A percentile compares a stretch with the other conserved stretches of the same genome.
Conservation (phyloP, 2,113 vertebrate species). For the Corythornis vintsioides region DNA sequence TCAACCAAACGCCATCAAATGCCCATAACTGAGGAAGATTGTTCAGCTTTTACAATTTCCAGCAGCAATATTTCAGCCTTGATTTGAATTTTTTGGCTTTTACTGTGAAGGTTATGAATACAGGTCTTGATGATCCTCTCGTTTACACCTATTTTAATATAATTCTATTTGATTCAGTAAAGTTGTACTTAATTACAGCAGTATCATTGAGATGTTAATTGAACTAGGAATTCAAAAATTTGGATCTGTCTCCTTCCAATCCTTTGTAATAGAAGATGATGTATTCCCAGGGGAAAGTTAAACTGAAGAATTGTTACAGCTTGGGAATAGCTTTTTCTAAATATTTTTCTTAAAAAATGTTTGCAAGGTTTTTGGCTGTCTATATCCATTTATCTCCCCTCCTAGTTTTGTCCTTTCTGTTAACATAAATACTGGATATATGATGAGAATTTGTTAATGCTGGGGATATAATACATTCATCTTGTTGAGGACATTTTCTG, state of each 20-base stretch:
- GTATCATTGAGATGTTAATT: slow-evolving; percentile 4
- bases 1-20: background rate
- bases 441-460: background rate
- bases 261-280: background rate
- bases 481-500: background rate
- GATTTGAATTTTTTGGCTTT: background rate
- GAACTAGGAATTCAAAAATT: background rate
- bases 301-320: background rate
- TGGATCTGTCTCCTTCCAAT: background rate
- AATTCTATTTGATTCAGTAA: background rate
- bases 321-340: background rate
- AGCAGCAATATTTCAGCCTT: background rate
- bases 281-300: background rate
- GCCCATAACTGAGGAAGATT: background rate
- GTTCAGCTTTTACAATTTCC: background rate
- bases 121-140: background rate
- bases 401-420: background rate
- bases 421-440: background rate
- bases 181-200: background rate
- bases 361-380: background rate
- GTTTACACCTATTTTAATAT: background rate
- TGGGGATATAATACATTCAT: background rate
- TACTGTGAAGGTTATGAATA: background rate
- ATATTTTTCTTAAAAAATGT: background rate
- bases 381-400: background rate